Base-by-base conservation (phyloP, 2,113 vertebrate species). In the Pelecanus crispus region DNA sequence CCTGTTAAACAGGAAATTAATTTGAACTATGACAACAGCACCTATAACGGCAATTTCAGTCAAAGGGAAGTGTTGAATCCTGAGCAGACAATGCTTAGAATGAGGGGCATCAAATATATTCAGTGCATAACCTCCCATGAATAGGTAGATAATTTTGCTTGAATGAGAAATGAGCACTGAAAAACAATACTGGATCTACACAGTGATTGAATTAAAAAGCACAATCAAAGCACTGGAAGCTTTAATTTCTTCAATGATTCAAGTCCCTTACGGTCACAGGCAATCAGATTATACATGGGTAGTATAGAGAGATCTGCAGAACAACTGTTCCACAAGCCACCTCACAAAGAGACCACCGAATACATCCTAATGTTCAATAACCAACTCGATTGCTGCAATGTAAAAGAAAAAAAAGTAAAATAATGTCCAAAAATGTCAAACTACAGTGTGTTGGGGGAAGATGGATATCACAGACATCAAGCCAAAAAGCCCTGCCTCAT, bases 1-100 rank as follows among this genome's bases (percentile, higher is more conserved):
- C 67, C 62, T 75, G 61, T 80, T 87, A 68, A 93, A 91, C 44
- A 90, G 87, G 73, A 90, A 91, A 97, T 91, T 95, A 92, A 91
- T 90, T 77, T 92, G 91, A 88, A 93, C 70, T 36, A 25, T 28
- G 61, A 79, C 93, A 95, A 87, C 91, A 88, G 87, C 84, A 90
- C 70, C 92, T 65, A 53, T 42, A 85, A 90, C 22, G 71, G 70
- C 49, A 77, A 88, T 77, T 91, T 87, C 90, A 91, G 84, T 34
- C 52, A 53, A 85, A 95, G 56, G 49, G 47, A 94, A 82, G 36
- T 20, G 45, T 8, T 82, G 90, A 93, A 90, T 82, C 61, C 90
- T 32, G 45, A 88, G 70, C 53, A 87, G 77, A 87, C 52, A 94
- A 89, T 34, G 77, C 83, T 78, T n/a, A 89, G 88, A 84, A 86